Conservation (phyloP, 2,113 vertebrate species). For the Cheilinus undulatus region DNA sequence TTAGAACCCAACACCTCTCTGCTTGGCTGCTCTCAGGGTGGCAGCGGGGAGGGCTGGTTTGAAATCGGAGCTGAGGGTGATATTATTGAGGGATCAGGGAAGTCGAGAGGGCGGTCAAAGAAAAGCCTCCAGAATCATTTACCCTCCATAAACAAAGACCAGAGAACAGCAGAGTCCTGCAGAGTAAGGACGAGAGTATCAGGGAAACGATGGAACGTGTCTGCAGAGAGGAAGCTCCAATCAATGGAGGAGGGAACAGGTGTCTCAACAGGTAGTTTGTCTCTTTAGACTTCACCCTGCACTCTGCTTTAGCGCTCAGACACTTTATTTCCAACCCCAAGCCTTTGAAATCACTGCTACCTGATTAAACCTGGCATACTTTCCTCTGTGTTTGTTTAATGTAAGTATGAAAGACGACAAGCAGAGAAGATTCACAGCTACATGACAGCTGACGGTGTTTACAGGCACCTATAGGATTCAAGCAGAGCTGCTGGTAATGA, state of each 20-base stretch:
- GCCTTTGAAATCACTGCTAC: background rate
- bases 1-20: conserved; percentile 37
- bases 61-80: conserved; percentile 47
- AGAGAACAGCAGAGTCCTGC: background rate
- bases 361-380: background rate
- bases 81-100: conserved; percentile 40
- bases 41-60: conserved; percentile 10
- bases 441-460: conserved; percentile 10
- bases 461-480: background rate
- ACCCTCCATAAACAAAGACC: conserved; percentile 43
- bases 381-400: background rate
- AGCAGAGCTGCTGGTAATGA: conserved; percentile 21
- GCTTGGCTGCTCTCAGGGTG: conserved; percentile 22
- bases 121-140: conserved; percentile 39
- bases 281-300: background rate
- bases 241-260: conserved; percentile 24
- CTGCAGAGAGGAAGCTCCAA: background rate
- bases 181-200: background rate
- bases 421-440: background rate
- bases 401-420: background rate
- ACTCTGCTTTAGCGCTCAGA: background rate
- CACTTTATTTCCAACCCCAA: background rate
- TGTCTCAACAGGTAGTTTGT: background rate
- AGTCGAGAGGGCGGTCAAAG: conserved; percentile 28
- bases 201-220: background rate